Evolutionary conservation across 2,888 invertebrate species (phyloP), one percentile per base, ranked within the genome.

Genomic region (Scaptomyza caliginosa): DNA sequence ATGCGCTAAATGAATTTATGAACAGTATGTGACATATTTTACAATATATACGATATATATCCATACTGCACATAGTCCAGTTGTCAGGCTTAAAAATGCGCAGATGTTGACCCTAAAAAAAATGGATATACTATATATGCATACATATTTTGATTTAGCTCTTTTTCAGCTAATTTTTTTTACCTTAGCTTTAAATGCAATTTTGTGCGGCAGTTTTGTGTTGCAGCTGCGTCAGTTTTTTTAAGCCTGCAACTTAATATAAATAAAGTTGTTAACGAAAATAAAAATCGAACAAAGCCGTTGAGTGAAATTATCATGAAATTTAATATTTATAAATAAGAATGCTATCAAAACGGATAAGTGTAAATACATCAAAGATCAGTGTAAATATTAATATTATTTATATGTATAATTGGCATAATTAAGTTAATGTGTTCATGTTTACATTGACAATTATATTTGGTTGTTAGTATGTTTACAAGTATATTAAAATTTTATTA

Each of bases 1-100:
- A 50, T 72, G 76, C 66, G 60, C 69, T 54, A 63, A 78, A 78
- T 78, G 79, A 75, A 76, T 77, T 77, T 77, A 77, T 78, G 79
- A 75, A 66, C 79, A 78, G 79, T 66, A 63, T 78, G 69, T 77
- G 76, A 78, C 79, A 77, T 66, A 72, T 77, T 78, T 66, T 63
- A 43, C 58, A 52, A 34, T 36, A 50, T 39, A 59, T 45, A 40
- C 16, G 23, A 26, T 8, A 19, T 32, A 32, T 23, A 8, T 21
- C 21, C 13, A 52, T 52, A 38, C 42, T 30, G 23, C 36, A 17
- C 21, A 40, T 23, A 32, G 13, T 21, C 28, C 7, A 39, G 21
- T 46, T 40, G 45, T 24, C 39, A 7, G 16, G 13, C 23, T 57
- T 51, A 42, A 32, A 17, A 19, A 7, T 13, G n/a, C 43, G 13